Base-by-base conservation (phyloP, 2,888 invertebrate genomes). In the Drosophila cyrtoloma region DNA sequence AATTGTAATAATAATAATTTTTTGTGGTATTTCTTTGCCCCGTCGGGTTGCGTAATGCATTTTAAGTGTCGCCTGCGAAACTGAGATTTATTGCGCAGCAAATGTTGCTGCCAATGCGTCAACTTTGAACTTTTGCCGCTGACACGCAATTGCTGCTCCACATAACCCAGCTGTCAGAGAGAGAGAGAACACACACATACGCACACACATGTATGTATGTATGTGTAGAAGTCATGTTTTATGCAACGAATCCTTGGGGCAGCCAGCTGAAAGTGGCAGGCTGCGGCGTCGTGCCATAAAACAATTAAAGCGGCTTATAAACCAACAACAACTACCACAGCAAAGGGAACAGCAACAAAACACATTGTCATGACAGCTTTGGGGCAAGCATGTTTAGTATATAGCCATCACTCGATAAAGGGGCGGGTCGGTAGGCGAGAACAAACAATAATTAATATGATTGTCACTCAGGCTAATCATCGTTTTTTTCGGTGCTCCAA, bases 251-350 rank as follows among this genome's bases (percentile, higher is more conserved):
- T 79, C 79, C 79, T 79, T 79, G 67, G 62, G 61, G 71, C 37
- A 61, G 58, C 64, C 78, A 74, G 78, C 78, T 77, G 74, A 74
- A 81, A 56, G 72, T 64, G 63, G 62, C 76, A 77, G 68, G 57
- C 72, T 32, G 26, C 50, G 47, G 56, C 71, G 56, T 44, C 70
- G 65, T 80, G 81, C 79, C 86, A 83, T 79, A 88, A 83, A 86
- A 79, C 86, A 88, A 83, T 86, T 88, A 88, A 81, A 60, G 70
- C 68, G 78, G 83, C 84, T 80, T 85, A 82, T 76, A 80, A 87
- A 67, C 61, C 76, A 53, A 79, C 70, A 51, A 55, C 19, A 33
- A 16, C 16, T 7, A 2, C 47, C 42, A 26, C 52, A 39, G 26
- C 37, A 67, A 50, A n/a, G 53, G 28, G 33, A 57, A 53, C 35